Evolutionary conservation across 2,888 invertebrate species (phyloP).

Genomic region (Myopa tessellatipennis): DNA sequence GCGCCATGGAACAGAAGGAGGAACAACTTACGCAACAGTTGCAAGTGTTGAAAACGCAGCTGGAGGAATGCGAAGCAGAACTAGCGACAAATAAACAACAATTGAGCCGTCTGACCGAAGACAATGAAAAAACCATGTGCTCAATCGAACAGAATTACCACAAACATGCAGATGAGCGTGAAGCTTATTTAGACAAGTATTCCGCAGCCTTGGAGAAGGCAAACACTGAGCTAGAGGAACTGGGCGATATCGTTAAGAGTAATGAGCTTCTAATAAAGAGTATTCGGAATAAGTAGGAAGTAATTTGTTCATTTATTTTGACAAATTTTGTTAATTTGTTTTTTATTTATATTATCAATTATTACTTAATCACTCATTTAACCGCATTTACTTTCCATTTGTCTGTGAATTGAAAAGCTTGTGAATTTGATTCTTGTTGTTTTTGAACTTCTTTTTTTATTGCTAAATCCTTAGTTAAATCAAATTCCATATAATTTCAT

Average conservation of each 20-base stretch:
- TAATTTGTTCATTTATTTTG: too few relatives aligned
- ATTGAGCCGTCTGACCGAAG: constrained; percentile 27
- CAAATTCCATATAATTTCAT: too few relatives aligned
- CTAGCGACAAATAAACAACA: constrained; percentile 27
- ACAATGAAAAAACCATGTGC: constrained; percentile 49
- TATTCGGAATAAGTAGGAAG: neutral
- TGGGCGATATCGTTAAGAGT: constrained; percentile 14
- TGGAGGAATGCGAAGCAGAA: constrained; percentile 38
- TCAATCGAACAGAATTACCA: constrained; percentile 48
- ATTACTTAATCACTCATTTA: too few relatives aligned
- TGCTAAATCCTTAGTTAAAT: too few relatives aligned
- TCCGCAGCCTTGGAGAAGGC: constrained; percentile 18
- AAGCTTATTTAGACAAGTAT: constrained; percentile 33
- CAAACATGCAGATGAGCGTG: constrained; percentile 36
- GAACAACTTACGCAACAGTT: constrained; percentile 43
- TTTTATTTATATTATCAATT: too few relatives aligned
- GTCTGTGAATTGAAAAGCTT: too few relatives aligned
- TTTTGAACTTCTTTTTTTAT: too few relatives aligned
- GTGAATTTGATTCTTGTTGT: too few relatives aligned
- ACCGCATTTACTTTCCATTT: too few relatives aligned
- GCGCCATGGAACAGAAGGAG: constrained; percentile 23
- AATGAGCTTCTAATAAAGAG: constrained; percentile 26
- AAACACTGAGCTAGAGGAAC: constrained; percentile 27
- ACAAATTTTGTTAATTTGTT: too few relatives aligned
- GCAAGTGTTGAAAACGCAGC: constrained; percentile 23